phyloP scores from a whole-genome alignment of 2,888 invertebrate genomes.

The Nasonia oneida region DNA sequence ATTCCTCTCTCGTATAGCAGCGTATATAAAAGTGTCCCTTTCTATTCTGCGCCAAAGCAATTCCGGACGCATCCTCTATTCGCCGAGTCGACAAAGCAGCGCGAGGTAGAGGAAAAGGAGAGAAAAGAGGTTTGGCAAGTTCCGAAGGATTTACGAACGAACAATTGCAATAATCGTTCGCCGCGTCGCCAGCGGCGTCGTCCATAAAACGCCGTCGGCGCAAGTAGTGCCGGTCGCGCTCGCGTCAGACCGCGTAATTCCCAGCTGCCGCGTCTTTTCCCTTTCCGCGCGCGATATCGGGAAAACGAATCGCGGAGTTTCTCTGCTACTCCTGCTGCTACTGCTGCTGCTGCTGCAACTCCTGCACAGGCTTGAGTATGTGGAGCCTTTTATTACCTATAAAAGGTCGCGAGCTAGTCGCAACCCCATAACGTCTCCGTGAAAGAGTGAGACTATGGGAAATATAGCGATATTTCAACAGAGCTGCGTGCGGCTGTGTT shows the following conservation, averaged over 20 bases:
- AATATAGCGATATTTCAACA: neutral
- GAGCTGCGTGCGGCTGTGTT: neutral
- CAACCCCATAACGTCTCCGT: neutral
- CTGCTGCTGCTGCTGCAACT: neutral
- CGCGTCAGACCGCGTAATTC: slow-evolving; percentile 54
- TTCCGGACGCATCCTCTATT: neutral
- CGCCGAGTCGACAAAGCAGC: neutral
- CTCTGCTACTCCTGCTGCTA: neutral
- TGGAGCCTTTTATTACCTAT: slow-evolving; percentile 52
- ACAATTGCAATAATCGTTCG: slow-evolving; percentile 54
- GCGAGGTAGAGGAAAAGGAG: neutral
- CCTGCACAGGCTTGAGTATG: neutral
- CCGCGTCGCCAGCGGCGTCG: neutral
- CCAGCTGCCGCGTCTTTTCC: slow-evolving; percentile 40
- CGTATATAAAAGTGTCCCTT: neutral
- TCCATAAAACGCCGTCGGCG: neutral
- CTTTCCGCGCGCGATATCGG: slow-evolving; percentile 19
- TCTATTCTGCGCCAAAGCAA: neutral
- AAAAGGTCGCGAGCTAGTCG: slow-evolving; percentile 39
- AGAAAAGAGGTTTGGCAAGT: slow-evolving; percentile 35
- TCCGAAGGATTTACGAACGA: slow-evolving; percentile 48
- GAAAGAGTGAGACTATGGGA: neutral
- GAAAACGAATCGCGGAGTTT: slow-evolving; percentile 13
- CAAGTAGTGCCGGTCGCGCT: slow-evolving; percentile 52
- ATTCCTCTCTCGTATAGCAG: neutral